Evolutionary conservation across 2,888 invertebrate species (phyloP), one percentile per base, ranked within the genome.

Genomic region (Plebejus argus): DNA sequence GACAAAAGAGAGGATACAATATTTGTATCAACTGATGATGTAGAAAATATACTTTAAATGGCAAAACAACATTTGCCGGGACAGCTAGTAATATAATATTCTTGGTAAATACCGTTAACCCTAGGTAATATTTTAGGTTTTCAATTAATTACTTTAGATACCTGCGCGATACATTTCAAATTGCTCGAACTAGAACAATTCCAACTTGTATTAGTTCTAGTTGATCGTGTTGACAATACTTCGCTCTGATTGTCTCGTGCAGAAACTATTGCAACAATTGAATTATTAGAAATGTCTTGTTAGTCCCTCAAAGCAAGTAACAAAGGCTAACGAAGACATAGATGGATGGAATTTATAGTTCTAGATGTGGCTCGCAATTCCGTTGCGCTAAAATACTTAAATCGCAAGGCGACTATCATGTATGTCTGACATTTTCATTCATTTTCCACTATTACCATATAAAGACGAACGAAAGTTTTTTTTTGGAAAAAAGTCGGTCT

Each of bases 171-270:
- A 53, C 28, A 70, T 66, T 76, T 66, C 45, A 28, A 61, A 76
- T 76, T 23, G 61, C n/a, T 76, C 35, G 61, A 76, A 70, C 76
- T 70, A 33, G 23, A 33, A 53, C 53, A 70, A 33, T 70, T 76
- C 39, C n/a, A n/a, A 28, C n/a, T 66, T 66, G 66, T 66, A 66
- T 66, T 66, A 66, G 66, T 66, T 66, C 66, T 33, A 28, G 28
- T 66, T 66, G 66, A 66, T 66, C 33, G 66, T 66, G 28, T 66
- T 66, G 66, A 66, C 66, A 66, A 66, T 33, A 66, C 28, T 66
- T 66, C 28, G 28, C 28, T 33, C 66, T 66, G 66, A 66, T 66
- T 66, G 28, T 28, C 18, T 66, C 28, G 66, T 18, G 15, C 28
- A 28, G 66, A 28, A 66, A 61, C 66, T 28, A 66, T 66, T 66